phyloP scores from a whole-genome alignment of 2,888 invertebrate species.

The Heliconius charithonia region DNA sequence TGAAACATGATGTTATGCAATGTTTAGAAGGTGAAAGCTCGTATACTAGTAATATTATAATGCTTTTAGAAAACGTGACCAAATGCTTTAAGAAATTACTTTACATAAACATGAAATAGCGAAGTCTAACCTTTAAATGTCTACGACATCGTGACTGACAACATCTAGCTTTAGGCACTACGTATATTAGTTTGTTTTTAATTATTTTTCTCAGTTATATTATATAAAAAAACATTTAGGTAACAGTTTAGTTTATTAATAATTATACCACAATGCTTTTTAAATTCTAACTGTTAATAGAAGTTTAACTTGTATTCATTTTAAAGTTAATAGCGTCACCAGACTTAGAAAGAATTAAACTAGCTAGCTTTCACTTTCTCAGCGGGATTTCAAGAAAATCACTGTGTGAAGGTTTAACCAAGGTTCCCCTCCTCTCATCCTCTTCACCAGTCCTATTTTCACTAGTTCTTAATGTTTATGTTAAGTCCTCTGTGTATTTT shows the following conservation, averaged over 20 bases:
- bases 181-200: not conserved
- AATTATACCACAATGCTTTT: not conserved
- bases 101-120: slow-evolving; percentile 35
- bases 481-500: too few relatives aligned
- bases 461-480: too few relatives aligned
- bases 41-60: not conserved
- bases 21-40: not conserved
- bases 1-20: not conserved
- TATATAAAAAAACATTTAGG: not conserved
- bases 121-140: slow-evolving; percentile 39
- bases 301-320: not conserved
- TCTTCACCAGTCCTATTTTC: too few relatives aligned
- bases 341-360: not conserved
- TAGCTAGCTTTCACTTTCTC: too few relatives aligned
- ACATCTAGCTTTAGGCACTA: slow-evolving; percentile 28
- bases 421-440: too few relatives aligned
- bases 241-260: not conserved
- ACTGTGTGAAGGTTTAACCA: too few relatives aligned
- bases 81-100: slow-evolving; percentile 26
- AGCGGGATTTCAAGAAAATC: too few relatives aligned
- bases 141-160: slow-evolving; percentile 39
- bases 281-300: not conserved
- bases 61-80: slow-evolving; percentile 21
- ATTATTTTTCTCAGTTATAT: not conserved
- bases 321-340: not conserved